These are phyloP conservation scores for Pelecanoides urinatrix DNA, from an alignment of 2,113 vertebrate species.

Conservation along the genomic window DNA sequence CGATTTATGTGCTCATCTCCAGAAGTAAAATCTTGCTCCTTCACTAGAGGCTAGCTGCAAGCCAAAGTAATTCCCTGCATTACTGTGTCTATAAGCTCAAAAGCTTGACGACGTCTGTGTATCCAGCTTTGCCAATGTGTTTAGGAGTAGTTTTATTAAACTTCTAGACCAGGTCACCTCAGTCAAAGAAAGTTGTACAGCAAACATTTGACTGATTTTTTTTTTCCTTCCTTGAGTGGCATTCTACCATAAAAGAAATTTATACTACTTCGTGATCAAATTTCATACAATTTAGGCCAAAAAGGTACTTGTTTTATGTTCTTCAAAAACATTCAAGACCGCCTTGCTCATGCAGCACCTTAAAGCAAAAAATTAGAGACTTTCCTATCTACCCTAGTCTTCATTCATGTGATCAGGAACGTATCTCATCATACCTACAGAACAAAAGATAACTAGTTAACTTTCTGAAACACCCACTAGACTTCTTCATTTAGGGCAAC, in stretches of 20 bases:
- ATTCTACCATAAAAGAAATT: not conserved
- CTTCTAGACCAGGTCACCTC: not conserved
- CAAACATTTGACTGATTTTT: not conserved
- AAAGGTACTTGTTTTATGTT: not conserved
- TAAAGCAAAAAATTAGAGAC: not conserved
- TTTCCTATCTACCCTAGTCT: not conserved
- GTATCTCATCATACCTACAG: not conserved
- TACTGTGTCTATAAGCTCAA: not conserved
- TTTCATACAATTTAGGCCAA: not conserved
- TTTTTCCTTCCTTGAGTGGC: not conserved
- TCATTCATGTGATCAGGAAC: not conserved
- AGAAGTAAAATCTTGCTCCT: not conserved
- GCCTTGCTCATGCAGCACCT: not conserved
- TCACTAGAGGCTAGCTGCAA: not conserved
- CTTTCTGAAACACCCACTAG: not conserved
- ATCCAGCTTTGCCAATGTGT: not conserved
- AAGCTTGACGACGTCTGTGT: accelerated
- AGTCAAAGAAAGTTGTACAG: not conserved
- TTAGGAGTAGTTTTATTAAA: not conserved
- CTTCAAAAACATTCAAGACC: not conserved
- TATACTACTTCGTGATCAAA: not conserved
- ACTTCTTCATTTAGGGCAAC: not conserved
- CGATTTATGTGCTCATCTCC: not conserved
- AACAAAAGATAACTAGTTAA: not conserved
- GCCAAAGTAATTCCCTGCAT: not conserved